These are phyloP conservation scores for Glyptemys insculpta DNA, from an alignment of 2,797 vertebrate genomes.

Conservation along the genomic window DNA sequence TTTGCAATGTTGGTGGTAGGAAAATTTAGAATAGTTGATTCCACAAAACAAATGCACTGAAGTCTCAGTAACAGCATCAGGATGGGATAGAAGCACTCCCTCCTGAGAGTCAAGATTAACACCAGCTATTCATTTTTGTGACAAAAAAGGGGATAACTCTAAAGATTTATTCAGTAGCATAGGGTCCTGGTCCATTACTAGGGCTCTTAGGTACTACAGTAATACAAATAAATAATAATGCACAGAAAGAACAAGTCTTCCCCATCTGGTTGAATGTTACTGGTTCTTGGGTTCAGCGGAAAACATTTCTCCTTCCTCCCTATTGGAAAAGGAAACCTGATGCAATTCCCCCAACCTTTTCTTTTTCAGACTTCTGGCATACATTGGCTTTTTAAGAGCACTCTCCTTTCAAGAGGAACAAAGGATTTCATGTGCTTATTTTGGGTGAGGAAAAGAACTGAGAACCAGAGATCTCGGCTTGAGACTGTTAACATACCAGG, in stretches of 20 bases:
- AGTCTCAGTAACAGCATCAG: not conserved
- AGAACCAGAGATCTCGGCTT: not conserved
- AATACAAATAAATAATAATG: not conserved
- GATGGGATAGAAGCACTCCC: not conserved
- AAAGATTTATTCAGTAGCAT: not conserved
- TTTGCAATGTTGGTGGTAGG: slow-evolving; percentile 1
- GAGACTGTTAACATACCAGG: slow-evolving; percentile 5
- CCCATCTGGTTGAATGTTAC: slow-evolving; percentile 12
- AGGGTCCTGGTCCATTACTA: not conserved
- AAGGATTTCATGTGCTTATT: not conserved
- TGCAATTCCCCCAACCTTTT: not conserved
- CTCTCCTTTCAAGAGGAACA: not conserved
- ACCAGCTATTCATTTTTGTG: not conserved
- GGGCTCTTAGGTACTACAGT: not conserved
- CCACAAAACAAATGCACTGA: slow-evolving; percentile 32
- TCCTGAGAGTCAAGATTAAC: not conserved
- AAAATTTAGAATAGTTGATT: not conserved
- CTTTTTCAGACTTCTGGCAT: not conserved
- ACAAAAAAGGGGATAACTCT: not conserved
- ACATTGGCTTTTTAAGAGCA: not conserved
- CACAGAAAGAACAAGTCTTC: not conserved
- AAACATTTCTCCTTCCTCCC: not conserved
- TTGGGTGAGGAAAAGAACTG: not conserved
- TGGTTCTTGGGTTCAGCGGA: not conserved
- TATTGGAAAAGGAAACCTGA: slow-evolving; percentile 10